Base-by-base conservation (phyloP, 2,113 vertebrate species). In the Rousettus leschenaultii region DNA sequence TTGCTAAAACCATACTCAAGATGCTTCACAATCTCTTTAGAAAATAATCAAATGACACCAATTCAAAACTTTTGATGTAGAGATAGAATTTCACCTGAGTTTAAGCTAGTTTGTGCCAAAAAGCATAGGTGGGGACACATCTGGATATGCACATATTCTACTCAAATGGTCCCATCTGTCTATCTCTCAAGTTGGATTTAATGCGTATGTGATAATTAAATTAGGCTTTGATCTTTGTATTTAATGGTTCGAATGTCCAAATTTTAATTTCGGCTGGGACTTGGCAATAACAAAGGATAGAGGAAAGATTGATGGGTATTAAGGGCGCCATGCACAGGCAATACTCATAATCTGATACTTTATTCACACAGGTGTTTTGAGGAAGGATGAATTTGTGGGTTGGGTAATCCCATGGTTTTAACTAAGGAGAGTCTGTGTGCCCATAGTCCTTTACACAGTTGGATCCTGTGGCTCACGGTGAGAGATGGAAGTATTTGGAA, bases 31-130 rank as follows among this genome's bases (percentile, higher is more conserved):
- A 28, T 82, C 30, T 87, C n/a, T 78, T 92, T 92, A 57, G 14
- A 95, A 97, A 96, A 95, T 95, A 94, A 93, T 90, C 51, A 90
- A 71, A 61, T 89, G 33, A 18, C 48, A 63, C 80, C 86, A 63
- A 92, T 68, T 92, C 35, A 89, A 86, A 82, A 79, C 13, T 38
- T 38, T 70, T 95, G 51, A 55, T 51, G 59, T 22, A 38, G n/a
- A 89, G 33, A 57, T 28, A 9, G 5, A 38, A 92, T 80, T 94
- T 87, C 40, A 45, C n/a, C 57, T 63, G 68, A 74, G n/a, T 86
- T 11, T 65, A 45, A 82, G 35, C n/a, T 89, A n/a, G 24, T 66
- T 71, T 78, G n/a, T 86, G 61, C 33, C 61, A 66, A 71, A 82
- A 95, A 75, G 22, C 28, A 61, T 59, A 89, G 68, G 18, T 80